phyloP scores from a whole-genome alignment of 2,797 vertebrate species.

The Sebastes nivosus region DNA sequence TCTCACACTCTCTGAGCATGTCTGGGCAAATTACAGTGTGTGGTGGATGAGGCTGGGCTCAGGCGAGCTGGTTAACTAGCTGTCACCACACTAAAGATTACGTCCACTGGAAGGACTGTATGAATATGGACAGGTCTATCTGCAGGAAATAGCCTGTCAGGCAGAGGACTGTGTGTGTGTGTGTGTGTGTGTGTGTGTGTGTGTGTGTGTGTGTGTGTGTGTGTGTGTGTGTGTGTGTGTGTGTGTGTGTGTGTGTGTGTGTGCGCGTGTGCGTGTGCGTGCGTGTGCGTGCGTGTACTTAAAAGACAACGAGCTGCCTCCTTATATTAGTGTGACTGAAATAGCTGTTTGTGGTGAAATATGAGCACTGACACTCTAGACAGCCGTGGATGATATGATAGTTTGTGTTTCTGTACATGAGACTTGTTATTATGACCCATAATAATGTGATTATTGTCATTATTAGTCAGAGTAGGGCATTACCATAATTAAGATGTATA shows the following conservation, averaged over 20 bases:
- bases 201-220: not conserved
- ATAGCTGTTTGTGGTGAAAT: slow-evolving; percentile 24
- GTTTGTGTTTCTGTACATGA: not conserved
- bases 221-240: slow-evolving; percentile 5
- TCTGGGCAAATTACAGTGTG: slow-evolving; percentile 49
- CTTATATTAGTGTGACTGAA: slow-evolving; percentile 37
- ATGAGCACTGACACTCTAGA: slow-evolving; percentile 3
- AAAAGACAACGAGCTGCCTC: slow-evolving; percentile 36
- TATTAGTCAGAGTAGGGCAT: slow-evolving; percentile 16
- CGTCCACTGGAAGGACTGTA: slow-evolving; percentile 24
- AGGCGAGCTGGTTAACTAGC: slow-evolving; percentile 61
- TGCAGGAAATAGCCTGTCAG: slow-evolving; percentile 61
- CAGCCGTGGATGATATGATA: not conserved
- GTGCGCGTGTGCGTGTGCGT: slow-evolving; percentile 3
- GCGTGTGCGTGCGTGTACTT: not conserved
- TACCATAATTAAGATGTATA: slow-evolving; percentile 3
- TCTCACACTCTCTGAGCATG: not conserved
- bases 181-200: not conserved
- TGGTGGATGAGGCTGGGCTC: slow-evolving; percentile 26
- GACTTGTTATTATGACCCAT: not conserved
- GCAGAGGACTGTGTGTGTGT: slow-evolving; percentile 1
- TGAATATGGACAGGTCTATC: slow-evolving; percentile 74
- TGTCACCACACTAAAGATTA: slow-evolving; percentile 66
- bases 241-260: slow-evolving; percentile 3
- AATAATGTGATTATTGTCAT: slow-evolving; percentile 17